Evolutionary conservation across 1,140 invertebrate genomes (phyloP), one percentile per base, ranked within the genome.

Genomic region (Apis laboriosa): DNA sequence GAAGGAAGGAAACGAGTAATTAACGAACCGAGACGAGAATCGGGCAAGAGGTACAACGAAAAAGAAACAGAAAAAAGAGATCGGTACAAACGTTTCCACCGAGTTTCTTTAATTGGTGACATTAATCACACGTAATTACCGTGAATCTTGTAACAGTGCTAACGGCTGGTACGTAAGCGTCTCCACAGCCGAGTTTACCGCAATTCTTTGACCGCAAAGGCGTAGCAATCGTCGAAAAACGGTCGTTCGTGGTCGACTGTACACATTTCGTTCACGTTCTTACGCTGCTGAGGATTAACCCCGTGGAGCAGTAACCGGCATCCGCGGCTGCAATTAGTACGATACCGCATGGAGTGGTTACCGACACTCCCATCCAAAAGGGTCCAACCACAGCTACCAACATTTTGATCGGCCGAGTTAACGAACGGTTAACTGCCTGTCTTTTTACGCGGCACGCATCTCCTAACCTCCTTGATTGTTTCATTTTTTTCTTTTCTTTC

Each of bases 301-400:
- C 90, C 88, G 88, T 88, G 86, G 85, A 92, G 91, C 90, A 90
- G 93, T 93, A 92, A 93, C 91, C 86, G 89, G 89, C 93, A 93
- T 93, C 93, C 93, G 93, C 85, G 93, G 88, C 91, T 91, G 92
- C 92, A 93, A 93, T 93, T 93, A 93, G 92, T 92, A 90, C 91
- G 92, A 92, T 91, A 92, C 92, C 91, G 92, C 91, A 92, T 92
- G 90, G 88, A 93, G 91, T 92, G 91, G 85, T 90, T 92, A 90
- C 64, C 73, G 64, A 51, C 72, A 64, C 28, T 34, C 8, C 63
- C 63, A 55, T 24, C 24, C 17, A 84, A 84, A 90, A 85, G 90
- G 84, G 88, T 67, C 84, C 80, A 60, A 85, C 55, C 55, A 76
- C 84, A 86, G 86, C 90, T 90, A 86, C 77, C 72, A 83, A 86